Conservation (phyloP, 2,888 invertebrate genomes). For the Seladonia tumulorum region DNA sequence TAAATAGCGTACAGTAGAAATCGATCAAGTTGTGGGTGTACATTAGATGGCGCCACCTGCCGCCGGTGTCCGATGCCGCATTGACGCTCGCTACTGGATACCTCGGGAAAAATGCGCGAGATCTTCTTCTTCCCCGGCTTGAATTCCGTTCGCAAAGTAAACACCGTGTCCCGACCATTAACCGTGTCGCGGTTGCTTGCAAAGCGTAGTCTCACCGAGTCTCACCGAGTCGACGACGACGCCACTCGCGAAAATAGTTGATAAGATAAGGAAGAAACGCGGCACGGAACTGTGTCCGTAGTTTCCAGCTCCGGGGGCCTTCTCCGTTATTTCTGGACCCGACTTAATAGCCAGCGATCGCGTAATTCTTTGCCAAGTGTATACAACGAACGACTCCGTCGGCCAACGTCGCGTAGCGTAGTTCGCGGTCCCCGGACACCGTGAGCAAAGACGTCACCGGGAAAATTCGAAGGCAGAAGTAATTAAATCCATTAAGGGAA, state of each 20-base stretch:
- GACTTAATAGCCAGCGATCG: constrained; percentile 21
- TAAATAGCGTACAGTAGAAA: constrained; percentile 37
- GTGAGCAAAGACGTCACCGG: not conserved
- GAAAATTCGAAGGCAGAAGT: constrained; percentile 20
- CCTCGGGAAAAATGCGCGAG: constrained; percentile 1
- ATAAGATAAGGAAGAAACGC: constrained; percentile 37
- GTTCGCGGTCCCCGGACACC: constrained; percentile 8
- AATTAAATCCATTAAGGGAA: constrained; percentile 31
- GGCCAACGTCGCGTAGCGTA: not conserved
- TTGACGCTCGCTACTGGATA: constrained; percentile 76
- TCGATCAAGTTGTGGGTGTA: constrained; percentile 44
- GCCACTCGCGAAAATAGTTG: constrained; percentile 17
- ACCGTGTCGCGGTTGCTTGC: not conserved
- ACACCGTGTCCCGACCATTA: constrained; percentile 16
- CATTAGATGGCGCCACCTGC: constrained; percentile 78
- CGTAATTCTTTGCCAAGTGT: constrained; percentile 20
- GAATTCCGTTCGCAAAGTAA: constrained; percentile 7
- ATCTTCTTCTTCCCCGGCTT: not conserved
- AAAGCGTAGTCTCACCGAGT: not conserved
- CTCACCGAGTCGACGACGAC: not conserved
- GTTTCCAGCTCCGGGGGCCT: not conserved
- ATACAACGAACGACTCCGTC: not conserved
- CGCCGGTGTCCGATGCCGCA: constrained; percentile 74
- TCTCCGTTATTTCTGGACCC: constrained; percentile 18
- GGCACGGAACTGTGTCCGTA: not conserved